phyloP scores from a whole-genome alignment of 2,113 vertebrate species.

The Athene cunicularia region DNA sequence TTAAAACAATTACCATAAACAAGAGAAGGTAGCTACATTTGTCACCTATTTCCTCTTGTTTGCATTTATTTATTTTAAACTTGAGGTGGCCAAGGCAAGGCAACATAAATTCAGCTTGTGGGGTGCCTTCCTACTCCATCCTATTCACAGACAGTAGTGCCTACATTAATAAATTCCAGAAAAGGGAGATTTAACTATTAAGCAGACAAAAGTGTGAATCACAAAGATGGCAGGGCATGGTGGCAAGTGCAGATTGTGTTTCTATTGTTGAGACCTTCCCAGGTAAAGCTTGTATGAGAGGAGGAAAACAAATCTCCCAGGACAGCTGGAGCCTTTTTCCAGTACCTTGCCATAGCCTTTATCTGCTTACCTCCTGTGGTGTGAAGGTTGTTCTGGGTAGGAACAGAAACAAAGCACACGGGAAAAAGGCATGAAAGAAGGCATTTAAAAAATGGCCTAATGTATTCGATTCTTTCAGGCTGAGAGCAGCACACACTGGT shows the following conservation, averaged over 20 bases:
- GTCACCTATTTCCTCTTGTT: neutral
- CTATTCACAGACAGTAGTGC: neutral
- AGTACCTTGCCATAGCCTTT: neutral
- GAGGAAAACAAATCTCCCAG: conserved; percentile 39
- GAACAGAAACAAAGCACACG: neutral
- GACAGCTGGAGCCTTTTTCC: conserved; percentile 52
- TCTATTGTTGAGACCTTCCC: neutral
- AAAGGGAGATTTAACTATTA: neutral
- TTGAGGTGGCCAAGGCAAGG: neutral
- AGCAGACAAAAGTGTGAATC: neutral
- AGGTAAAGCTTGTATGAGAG: neutral
- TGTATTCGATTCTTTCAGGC: neutral
- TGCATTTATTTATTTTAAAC: neutral
- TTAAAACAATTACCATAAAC: neutral
- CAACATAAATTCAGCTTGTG: neutral
- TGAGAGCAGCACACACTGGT: neutral
- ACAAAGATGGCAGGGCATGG: neutral
- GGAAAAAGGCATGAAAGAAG: neutral
- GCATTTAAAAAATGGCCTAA: neutral
- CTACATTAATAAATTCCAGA: neutral
- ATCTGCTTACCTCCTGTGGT: conserved; percentile 58
- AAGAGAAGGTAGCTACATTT: neutral
- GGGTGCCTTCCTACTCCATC: neutral
- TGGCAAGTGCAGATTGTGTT: neutral
- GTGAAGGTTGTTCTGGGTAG: neutral